Evolutionary conservation across 2,113 vertebrate species (phyloP).

Genomic region (Bambusicola thoracicus): DNA sequence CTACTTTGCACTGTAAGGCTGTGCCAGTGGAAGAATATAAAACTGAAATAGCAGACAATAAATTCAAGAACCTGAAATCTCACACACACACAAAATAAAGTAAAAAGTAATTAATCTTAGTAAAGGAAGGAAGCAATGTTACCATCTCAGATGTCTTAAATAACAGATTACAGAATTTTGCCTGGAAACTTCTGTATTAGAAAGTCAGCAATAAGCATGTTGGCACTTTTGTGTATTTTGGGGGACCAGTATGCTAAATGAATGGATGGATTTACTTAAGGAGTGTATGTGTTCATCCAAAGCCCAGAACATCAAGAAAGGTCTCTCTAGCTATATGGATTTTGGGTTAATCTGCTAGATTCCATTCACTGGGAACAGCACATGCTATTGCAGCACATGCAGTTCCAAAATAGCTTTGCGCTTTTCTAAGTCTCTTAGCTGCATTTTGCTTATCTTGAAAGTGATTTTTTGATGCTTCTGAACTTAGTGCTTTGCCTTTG

Average conservation of each 20-base stretch:
- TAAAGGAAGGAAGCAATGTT: not conserved
- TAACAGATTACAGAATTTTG: not conserved
- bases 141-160: not conserved
- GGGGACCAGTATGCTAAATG: not conserved
- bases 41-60: constrained; percentile 32
- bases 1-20: not conserved
- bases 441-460: not conserved
- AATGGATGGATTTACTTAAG: not conserved
- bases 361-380: not conserved
- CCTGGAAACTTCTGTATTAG: not conserved
- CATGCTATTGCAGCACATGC: not conserved
- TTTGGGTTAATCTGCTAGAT: not conserved
- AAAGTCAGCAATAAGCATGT: not conserved
- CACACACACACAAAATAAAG: not conserved
- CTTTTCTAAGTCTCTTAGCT: not conserved
- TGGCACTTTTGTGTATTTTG: not conserved
- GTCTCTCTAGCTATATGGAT: accelerated
- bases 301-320: not conserved
- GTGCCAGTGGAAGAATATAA: constrained; percentile 43
- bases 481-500: not conserved
- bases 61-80: constrained; percentile 25
- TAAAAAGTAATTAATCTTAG: not conserved
- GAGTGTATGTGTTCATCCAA: not conserved
- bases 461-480: not conserved
- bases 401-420: not conserved